Conservation (phyloP, 2,888 invertebrate species). For the Ectropis crepuscularia region DNA sequence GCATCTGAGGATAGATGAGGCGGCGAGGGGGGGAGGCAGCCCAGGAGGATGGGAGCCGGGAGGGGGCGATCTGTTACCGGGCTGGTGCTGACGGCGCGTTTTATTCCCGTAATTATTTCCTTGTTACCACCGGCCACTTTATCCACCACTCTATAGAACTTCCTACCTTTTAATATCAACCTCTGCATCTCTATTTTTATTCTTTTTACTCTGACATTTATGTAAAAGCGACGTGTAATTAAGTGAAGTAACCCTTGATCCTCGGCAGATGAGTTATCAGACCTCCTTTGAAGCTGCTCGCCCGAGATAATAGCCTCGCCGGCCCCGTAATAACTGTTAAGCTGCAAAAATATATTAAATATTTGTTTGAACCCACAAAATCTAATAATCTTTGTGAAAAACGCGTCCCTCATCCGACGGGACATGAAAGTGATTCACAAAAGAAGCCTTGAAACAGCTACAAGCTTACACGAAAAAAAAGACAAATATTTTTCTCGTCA, state of each 20-base stretch:
- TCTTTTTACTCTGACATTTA: background rate
- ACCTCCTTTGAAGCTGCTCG: conserved; percentile 14
- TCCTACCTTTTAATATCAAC: background rate
- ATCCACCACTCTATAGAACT: background rate
- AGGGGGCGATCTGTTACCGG: conserved; percentile 15
- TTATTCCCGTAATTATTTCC: conserved; percentile 26
- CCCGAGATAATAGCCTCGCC: conserved; percentile 6
- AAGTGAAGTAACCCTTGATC: conserved; percentile 4
- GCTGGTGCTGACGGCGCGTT: conserved; percentile 15
- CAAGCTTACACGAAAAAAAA: conserved; percentile 13
- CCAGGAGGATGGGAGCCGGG: background rate
- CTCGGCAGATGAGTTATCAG: conserved; percentile 14
- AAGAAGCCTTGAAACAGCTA: conserved; percentile 15
- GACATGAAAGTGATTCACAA: conserved; percentile 16
- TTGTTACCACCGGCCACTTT: conserved; percentile 8
- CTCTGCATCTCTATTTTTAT: background rate
- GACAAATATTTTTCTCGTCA: conserved; percentile 6
- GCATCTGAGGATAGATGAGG: conserved; percentile 26
- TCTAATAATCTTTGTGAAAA: conserved; percentile 27
- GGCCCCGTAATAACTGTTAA: conserved; percentile 13
- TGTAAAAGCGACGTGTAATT: background rate
- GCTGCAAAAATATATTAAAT: conserved; percentile 19
- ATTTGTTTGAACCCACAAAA: conserved; percentile 20
- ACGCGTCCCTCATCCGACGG: conserved; percentile 20
- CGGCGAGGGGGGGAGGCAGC: conserved; percentile 3